phyloP scores from a whole-genome alignment of 2,888 invertebrate species.

The Polymixis lichenea region DNA sequence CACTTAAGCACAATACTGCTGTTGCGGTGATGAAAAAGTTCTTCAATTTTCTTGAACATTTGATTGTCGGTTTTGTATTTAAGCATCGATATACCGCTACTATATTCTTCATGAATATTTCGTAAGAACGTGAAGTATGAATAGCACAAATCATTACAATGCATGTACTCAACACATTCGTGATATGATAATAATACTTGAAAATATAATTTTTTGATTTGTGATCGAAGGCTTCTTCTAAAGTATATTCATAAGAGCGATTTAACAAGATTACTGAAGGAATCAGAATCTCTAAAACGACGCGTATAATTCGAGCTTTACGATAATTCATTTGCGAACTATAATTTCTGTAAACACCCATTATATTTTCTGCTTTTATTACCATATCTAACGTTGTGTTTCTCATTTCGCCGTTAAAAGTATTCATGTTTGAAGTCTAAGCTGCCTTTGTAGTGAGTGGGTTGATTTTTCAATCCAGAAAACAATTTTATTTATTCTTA shows the following conservation, averaged over 20 bases:
- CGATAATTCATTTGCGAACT: background rate
- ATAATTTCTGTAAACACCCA: slow-evolving; percentile 31
- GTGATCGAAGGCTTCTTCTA: too few species aligned
- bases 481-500: too few species aligned
- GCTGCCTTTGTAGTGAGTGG: too few species aligned
- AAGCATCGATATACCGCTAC: background rate
- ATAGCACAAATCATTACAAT: slow-evolving; percentile 2
- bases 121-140: slow-evolving; percentile 9
- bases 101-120: background rate
- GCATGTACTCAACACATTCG: background rate
- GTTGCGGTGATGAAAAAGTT: background rate
- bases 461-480: too few species aligned
- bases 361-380: too few species aligned
- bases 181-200: background rate
- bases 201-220: fast-evolving
- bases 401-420: background rate
- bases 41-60: background rate
- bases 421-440: background rate
- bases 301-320: background rate
- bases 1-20: background rate
- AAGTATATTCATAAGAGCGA: too few species aligned
- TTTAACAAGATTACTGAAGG: too few species aligned
- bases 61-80: background rate
- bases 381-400: background rate
- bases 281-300: slow-evolving; percentile 9